Base-by-base conservation (phyloP, 2,113 vertebrate genomes). In the Leptobrachium leishanense region DNA sequence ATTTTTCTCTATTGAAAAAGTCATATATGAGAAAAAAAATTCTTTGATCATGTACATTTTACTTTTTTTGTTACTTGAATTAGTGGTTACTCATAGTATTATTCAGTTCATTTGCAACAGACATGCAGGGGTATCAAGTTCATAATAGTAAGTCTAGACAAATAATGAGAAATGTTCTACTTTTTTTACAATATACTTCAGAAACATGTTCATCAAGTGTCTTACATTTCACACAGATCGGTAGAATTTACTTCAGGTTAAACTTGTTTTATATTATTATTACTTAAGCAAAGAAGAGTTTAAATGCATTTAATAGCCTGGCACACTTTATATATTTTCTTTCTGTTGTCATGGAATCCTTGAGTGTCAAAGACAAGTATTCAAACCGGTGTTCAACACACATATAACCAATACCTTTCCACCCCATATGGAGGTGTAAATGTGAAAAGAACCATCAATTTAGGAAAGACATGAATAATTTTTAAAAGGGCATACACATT, bases 171-270 rank as follows among this genome's bases (percentile, higher is more conserved):
- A 70, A 70, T 63, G 68, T 77, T 77, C 70, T 70, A 63, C 68
- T 77, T 70, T 72, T 72, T 72, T 72, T 66, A 43, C 42, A 15
- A 31, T 43, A 66, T 40, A 50, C 9, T 66, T 65, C 63, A 73
- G 62, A 68, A 68, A 74, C 53, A 44, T 57, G 71, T 66, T 80
- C 41, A 79, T 74, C 70, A 74, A 80, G 63, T 80, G 53, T 80
- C 42, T 80, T 74, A 73, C 44, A 66, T 79, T 79, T 79, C 77
- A 55, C 15, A 79, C 6, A 64, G 59, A 74, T 67, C 46, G 55
- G 63, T 46, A 57, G 57, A 73, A 80, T 67, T 72, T 55, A 50
- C 59, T 65, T 74, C 70, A 57, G n/a, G 70, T 74, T 73, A 68
- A 40, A 66, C 77, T 20, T 57, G 77, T 80, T 74, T 73, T n/a